Evolutionary conservation across 1,140 invertebrate species (phyloP), one percentile per base, ranked within the genome.

Genomic region (Brachionus calyciflorus): DNA sequence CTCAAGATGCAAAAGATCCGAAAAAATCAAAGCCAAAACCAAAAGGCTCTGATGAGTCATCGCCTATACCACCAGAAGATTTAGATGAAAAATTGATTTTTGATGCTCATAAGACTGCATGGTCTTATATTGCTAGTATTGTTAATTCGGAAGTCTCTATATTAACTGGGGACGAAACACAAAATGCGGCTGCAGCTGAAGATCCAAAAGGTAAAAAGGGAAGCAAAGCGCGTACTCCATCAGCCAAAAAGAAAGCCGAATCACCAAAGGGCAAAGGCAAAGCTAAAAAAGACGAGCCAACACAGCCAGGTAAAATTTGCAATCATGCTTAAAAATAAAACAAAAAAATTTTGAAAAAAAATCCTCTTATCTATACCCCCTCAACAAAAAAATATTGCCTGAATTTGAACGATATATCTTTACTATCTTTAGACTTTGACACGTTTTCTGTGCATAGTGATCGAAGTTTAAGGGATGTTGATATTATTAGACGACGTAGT

Each of bases 11-110:
- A 3, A 78, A 78, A 76, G 68, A 76, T 14, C 14, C 69, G 3
- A 81, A 82, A 51, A 76, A 73, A 30, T 37, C 78, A 17, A 70
- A 68, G n/a, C 77, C 49, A 21, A 60, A 30, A 41, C 77, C 70
- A 14, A 80, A 82, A 17, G 41, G 49, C 4, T 30, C 24, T 28
- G 73, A 76, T 12, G 63, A 76, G 41, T 82, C 81, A 53, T 83
- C 82, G 48, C 83, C 82, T 1, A 65, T 80, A 14, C 82, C 82
- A 28, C 82, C 82, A 7, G 68, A 78, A 33, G 83, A 84, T 78
- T 80, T 79, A 1, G 84, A 85, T 81, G 84, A 84, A 78, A 81
- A 80, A 78, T 79, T 84, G 4, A 78, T 85, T 37, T 81, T 78
- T 78, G 83, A 85, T 80, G 81, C 81, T 37, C 81, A 77, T 79